Percentiles rank a stretch among this genome's conserved stretches.
Conservation (phyloP, 2,888 invertebrate species). For the Lochmaea crataegi region DNA sequence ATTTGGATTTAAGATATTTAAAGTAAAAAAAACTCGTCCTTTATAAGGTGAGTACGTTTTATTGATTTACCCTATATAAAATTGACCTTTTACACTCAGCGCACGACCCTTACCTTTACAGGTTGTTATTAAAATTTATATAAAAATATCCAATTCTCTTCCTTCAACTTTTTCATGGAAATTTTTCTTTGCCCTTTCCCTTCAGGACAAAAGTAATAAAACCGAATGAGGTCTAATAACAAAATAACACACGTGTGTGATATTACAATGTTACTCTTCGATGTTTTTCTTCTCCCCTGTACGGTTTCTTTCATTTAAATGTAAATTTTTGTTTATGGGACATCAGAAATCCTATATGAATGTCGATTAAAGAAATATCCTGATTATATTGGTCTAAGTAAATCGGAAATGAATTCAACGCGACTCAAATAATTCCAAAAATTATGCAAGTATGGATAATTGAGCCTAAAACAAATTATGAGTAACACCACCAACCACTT, state of each 20-base stretch:
- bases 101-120: not conserved
- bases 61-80: no score
- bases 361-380: not conserved
- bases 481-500: no score
- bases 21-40: no score
- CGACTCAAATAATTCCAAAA: no score
- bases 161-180: not conserved
- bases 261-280: constrained; percentile 32
- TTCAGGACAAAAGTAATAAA: constrained; percentile 22
- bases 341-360: not conserved
- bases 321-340: constrained; percentile 23
- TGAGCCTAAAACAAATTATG: no score
- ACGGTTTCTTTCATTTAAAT: constrained; percentile 29
- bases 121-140: constrained; percentile 45
- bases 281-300: constrained; percentile 21
- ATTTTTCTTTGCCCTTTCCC: not conserved
- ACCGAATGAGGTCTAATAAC: constrained; percentile 33
- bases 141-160: constrained; percentile 36
- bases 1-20: no score
- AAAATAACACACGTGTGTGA: constrained; percentile 35
- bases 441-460: no score
- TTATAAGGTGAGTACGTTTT: no score
- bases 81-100: not conserved
- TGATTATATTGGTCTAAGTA: not conserved
- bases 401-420: not conserved